Conservation (phyloP, 2,797 vertebrate genomes). For the Perodicticus potto region DNA sequence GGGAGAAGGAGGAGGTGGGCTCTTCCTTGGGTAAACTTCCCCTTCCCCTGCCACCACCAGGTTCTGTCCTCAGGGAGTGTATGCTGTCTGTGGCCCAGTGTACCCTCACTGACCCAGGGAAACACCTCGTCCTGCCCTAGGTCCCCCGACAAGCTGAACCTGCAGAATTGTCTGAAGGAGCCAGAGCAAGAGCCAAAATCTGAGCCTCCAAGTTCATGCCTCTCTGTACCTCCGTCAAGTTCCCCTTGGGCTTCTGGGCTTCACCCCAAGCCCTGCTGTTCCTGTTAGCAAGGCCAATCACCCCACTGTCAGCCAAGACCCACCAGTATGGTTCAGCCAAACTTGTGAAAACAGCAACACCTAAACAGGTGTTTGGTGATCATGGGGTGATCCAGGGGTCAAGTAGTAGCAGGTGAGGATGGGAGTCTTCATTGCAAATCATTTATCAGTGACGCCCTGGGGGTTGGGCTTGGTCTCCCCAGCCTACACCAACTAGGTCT, state of each 20-base stretch:
- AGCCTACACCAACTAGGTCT: neutral
- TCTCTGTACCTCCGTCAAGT: neutral
- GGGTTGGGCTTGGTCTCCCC: too few species aligned
- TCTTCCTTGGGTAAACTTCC: neutral
- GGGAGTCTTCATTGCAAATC: neutral
- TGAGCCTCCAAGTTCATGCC: neutral
- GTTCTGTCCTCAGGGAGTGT: neutral
- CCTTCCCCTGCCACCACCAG: neutral
- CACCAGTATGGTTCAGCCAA: rapidly evolving
- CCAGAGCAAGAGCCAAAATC: neutral
- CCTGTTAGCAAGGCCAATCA: neutral
- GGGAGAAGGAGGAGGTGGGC: neutral
- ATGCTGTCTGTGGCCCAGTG: too few species aligned
- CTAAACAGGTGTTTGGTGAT: neutral
- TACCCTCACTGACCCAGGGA: neutral
- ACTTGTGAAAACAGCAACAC: neutral
- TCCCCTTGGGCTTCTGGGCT: neutral
- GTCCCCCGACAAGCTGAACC: neutral
- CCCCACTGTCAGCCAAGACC: neutral
- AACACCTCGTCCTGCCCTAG: rapidly evolving
- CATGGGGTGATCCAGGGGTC: rapidly evolving
- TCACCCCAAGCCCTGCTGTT: neutral
- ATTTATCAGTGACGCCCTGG: too few species aligned
- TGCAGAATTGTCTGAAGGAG: neutral
- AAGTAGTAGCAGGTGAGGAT: neutral